A percentile compares a stretch with the other conserved stretches of the same genome.
These are phyloP conservation scores for Tamandua tetradactyla DNA, from an alignment of 2,797 vertebrate species.

Conservation along the genomic window DNA sequence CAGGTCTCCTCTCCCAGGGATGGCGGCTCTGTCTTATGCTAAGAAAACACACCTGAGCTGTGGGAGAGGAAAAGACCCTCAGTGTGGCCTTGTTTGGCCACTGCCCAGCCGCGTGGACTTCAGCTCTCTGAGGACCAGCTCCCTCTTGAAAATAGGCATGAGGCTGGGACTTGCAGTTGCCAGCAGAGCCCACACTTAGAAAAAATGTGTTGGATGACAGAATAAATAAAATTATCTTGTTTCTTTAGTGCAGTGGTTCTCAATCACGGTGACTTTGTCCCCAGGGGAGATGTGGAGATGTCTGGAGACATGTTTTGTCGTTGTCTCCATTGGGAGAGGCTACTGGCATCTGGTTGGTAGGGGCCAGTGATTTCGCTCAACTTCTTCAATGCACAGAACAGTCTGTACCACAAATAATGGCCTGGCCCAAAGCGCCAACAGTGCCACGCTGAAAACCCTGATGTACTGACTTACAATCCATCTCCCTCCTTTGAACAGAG, in stretches of 20 bases:
- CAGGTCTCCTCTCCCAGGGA: background rate
- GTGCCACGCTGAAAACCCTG: background rate
- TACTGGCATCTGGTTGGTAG: background rate
- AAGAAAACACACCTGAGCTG: background rate
- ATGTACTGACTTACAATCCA: background rate
- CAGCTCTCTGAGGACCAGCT: background rate
- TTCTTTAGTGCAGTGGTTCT: background rate
- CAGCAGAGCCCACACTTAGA: rapidly evolving
- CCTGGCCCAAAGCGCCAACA: background rate
- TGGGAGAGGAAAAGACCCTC: background rate
- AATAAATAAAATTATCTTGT: background rate
- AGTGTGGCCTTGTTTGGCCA: rapidly evolving
- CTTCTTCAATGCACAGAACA: background rate
- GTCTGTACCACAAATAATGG: background rate
- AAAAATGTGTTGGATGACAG: too few relatives aligned
- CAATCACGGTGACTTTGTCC: background rate
- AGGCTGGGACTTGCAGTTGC: too few relatives aligned
- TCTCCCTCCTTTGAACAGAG: background rate
- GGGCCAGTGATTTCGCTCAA: background rate
- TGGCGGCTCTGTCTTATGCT: background rate
- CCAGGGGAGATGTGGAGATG: background rate
- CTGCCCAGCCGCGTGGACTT: rapidly evolving
- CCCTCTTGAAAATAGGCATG: background rate
- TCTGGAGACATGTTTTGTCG: background rate
- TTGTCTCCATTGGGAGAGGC: background rate